Percentiles rank a stretch among this genome's conserved stretches.
Evolutionary conservation across 2,797 vertebrate genomes (phyloP).

Genomic region (Pempheris klunzingeri): DNA sequence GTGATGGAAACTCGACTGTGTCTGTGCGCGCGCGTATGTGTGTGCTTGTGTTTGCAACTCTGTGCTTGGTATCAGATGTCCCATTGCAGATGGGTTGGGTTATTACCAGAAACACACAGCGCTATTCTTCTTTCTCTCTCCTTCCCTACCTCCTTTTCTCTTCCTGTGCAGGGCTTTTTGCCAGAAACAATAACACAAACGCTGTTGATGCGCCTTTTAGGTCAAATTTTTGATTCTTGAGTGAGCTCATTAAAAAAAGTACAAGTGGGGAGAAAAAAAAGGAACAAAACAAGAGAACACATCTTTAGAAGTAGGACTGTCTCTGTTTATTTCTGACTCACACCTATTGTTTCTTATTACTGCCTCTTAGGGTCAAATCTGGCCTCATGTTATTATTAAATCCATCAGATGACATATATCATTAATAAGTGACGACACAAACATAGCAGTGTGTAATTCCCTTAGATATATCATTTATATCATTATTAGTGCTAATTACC

Average conservation of each 20-base stretch:
- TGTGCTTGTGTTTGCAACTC: conserved; percentile 16
- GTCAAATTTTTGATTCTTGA: not conserved
- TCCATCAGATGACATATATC: conserved; percentile 38
- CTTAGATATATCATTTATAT: conserved; percentile 72
- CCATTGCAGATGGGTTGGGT: conserved; percentile 68
- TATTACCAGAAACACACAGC: conserved; percentile 68
- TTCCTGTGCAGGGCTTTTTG: conserved; percentile 8
- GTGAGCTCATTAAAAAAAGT: conserved; percentile 23
- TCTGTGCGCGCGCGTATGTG: conserved; percentile 7
- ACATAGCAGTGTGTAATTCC: conserved; percentile 45
- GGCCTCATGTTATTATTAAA: conserved; percentile 18
- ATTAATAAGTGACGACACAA: conserved; percentile 46
- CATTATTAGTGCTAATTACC: conserved; percentile 72
- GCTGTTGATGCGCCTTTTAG: not conserved
- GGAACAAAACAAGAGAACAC: not conserved
- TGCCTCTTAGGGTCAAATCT: conserved; percentile 15
- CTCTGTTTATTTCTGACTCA: conserved; percentile 25
- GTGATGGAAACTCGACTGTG: too few relatives aligned
- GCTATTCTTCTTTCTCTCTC: conserved; percentile 47
- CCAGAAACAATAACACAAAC: conserved; percentile 37
- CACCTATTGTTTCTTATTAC: conserved; percentile 18
- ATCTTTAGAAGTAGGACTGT: not conserved
- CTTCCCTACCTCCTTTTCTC: conserved; percentile 24
- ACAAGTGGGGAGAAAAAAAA: not conserved
- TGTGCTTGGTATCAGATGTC: conserved; percentile 65